Evolutionary conservation across 2,113 vertebrate genomes (phyloP).

Genomic region (Elanus axillaris): DNA sequence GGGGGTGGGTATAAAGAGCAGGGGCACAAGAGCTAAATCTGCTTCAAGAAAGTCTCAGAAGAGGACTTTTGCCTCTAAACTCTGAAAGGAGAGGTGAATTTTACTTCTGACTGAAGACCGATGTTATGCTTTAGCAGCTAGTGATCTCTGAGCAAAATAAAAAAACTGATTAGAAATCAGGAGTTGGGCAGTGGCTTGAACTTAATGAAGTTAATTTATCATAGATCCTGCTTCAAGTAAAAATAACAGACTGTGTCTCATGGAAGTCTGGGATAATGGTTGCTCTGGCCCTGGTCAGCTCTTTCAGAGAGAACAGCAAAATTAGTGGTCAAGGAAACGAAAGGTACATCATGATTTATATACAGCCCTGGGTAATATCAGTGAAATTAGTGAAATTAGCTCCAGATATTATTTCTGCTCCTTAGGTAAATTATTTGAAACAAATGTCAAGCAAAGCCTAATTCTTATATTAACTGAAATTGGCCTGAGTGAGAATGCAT

Average conservation of each 20-base stretch:
- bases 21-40: not conserved
- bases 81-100: not conserved
- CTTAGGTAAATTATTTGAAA: not conserved
- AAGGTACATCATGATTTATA: not conserved
- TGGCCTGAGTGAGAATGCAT: not conserved
- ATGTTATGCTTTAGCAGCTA: not conserved
- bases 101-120: not conserved
- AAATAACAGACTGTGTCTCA: not conserved
- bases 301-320: conserved; percentile 1
- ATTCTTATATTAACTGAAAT: not conserved
- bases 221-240: not conserved
- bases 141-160: not conserved
- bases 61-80: not conserved
- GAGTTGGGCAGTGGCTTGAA: not conserved
- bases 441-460: not conserved
- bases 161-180: conserved; percentile 14
- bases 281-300: not conserved
- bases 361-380: not conserved
- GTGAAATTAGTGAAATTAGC: not conserved
- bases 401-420: not conserved
- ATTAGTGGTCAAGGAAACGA: not conserved
- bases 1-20: not conserved
- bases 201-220: conserved; percentile 39
- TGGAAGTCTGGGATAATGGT: not conserved
- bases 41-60: not conserved